Conservation (phyloP, 2,797 vertebrate species). For the Labeo calbasu region DNA sequence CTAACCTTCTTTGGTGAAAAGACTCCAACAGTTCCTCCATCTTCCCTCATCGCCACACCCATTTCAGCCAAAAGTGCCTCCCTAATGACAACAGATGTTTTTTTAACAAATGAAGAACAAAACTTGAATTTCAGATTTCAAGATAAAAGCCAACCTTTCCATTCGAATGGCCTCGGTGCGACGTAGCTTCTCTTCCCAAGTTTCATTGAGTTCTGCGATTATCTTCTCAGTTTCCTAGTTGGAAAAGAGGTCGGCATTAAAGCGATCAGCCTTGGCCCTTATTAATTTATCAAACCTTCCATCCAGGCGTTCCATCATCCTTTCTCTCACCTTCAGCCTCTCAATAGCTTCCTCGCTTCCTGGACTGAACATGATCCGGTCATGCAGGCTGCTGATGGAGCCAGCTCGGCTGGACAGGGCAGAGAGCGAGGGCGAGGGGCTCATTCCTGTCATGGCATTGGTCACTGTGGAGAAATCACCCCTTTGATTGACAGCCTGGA, state of each 20-base stretch:
- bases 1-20: slow-evolving; percentile 98
- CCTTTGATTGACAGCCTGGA: slow-evolving; percentile 87
- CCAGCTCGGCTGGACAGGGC: slow-evolving; percentile 91
- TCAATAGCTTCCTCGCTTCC: slow-evolving; percentile 97
- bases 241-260: slow-evolving; percentile 16
- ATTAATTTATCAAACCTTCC: slow-evolving; percentile 16
- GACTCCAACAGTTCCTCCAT: slow-evolving; percentile 95
- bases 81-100: slow-evolving; percentile 70
- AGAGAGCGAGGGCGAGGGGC: slow-evolving; percentile 94
- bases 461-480: slow-evolving; percentile 99
- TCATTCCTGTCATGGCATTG: slow-evolving; percentile 94
- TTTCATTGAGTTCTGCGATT: slow-evolving; percentile 97
- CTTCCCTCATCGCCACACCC: slow-evolving; percentile 98
- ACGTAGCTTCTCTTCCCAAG: slow-evolving; percentile 97
- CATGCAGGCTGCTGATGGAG: slow-evolving; percentile 93
- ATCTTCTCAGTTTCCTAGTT: slow-evolving; percentile 94
- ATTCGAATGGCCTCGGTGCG: slow-evolving; percentile 96
- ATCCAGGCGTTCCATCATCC: background rate
- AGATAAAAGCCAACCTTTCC: slow-evolving; percentile 79
- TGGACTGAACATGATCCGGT: slow-evolving; percentile 94
- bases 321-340: slow-evolving; percentile 87
- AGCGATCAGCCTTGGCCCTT: background rate
- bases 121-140: background rate
- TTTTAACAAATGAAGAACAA: background rate
- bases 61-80: slow-evolving; percentile 97